Evolutionary conservation across 2,888 invertebrate species (phyloP).

Genomic region (Pyrrhosoma nymphula): DNA sequence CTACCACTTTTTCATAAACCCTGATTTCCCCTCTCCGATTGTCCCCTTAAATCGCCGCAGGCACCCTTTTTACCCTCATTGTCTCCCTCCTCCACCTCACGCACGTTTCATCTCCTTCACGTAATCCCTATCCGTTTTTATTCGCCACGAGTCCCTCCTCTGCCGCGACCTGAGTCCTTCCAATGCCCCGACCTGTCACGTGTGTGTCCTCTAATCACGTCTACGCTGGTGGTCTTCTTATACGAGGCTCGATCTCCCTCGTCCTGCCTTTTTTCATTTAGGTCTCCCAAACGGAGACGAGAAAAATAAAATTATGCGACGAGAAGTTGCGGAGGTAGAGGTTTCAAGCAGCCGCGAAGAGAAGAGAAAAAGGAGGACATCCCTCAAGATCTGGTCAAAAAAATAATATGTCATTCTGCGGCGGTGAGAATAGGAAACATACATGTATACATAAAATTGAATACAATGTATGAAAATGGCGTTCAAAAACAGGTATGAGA

Average conservation of each 20-base stretch:
- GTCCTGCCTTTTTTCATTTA: not conserved
- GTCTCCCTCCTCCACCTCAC: not conserved
- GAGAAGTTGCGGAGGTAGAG: not conserved
- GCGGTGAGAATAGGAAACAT: too few relatives aligned
- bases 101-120: not conserved
- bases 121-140: constrained; percentile 23
- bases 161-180: not conserved
- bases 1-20: too few relatives aligned
- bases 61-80: not conserved
- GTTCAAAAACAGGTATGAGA: too few relatives aligned
- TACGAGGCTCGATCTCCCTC: not conserved
- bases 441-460: too few relatives aligned
- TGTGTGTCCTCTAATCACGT: not conserved
- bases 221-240: not conserved
- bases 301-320: not conserved
- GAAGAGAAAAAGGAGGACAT: not conserved
- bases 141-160: not conserved
- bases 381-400: not conserved
- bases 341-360: not conserved
- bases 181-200: not conserved
- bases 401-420: too few relatives aligned
- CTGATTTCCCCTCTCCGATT: too few relatives aligned
- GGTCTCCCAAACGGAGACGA: not conserved
- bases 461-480: too few relatives aligned
- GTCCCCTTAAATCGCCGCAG: too few relatives aligned